Base-by-base conservation (phyloP, 2,797 vertebrate genomes). In the Nasua narica region DNA sequence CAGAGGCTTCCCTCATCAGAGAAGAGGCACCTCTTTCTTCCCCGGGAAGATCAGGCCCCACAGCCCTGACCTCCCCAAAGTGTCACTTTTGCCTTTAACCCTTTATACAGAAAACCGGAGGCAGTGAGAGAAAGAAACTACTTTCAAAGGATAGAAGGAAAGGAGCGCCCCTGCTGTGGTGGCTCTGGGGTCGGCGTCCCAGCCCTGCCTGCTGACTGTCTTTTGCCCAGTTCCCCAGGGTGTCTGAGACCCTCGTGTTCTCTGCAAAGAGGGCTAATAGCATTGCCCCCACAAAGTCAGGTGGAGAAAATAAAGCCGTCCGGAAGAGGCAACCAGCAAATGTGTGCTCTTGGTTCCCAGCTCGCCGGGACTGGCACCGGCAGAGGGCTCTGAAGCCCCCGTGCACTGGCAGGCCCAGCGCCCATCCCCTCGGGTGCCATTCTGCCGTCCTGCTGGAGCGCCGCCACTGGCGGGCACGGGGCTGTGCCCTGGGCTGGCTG, bases 341-440 rank as follows among this genome's bases (percentile, higher is more conserved):
- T 43, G 23, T 52, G 35, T n/a, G 3, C 3, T 21, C 32, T 58
- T 32, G 35, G 62, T 32, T 37, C 14, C 37, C 40, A 23, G 54
- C 48, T 43, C 0, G 1, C 29, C 23, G 27, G 2, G 23, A 5
- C 19, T 2, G 9, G 21, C 29, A 21, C 48, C 50, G 37, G n/a
- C 11, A 4, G 25, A 48, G 19, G 54, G 62, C 46, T 52, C 35
- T 3, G 25, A 37, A 48, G 12, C 21, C 19, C 5, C 11, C 0
- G 1, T 23, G 48, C 25, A 3, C 65, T 1, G 27, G 40, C 35
- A 21, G 0, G 40, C 48, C 50, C 0, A 1, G 2, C 15, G 7
- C 10, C 3, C 52, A 25, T 87, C 54, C 65, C n/a, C 0, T 23
- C 16, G 1, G 25, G 23, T 48, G 7, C 37, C 3, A 1, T 82